Conservation (phyloP, 1,140 invertebrate species). For the Holcopasites calliopsidis region DNA sequence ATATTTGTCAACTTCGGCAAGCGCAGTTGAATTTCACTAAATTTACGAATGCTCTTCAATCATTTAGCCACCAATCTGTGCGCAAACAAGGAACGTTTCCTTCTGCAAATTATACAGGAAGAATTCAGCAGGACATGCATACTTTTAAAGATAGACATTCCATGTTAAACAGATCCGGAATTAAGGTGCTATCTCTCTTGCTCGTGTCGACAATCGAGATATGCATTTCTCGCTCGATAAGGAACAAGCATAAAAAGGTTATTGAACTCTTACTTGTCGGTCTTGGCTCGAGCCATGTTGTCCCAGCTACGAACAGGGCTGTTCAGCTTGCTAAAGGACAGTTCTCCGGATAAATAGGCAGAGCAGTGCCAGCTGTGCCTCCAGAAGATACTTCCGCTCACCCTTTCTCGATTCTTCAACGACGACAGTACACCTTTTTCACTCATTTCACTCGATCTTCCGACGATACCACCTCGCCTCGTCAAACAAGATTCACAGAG, state of each 20-base stretch:
- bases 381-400: constrained; percentile 72
- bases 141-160: neutral
- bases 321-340: constrained; percentile 57
- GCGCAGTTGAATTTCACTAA: too few relatives aligned
- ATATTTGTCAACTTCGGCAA: too few relatives aligned
- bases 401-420: constrained; percentile 63
- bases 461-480: neutral
- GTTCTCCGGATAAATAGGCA: constrained; percentile 61
- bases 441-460: constrained; percentile 63
- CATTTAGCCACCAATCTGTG: too few relatives aligned
- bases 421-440: constrained; percentile 60
- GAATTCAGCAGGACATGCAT: neutral
- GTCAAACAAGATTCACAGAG: constrained; percentile 32
- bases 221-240: constrained; percentile 12
- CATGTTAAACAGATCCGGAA: neutral
- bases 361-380: constrained; percentile 73
- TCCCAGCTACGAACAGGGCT: constrained; percentile 65
- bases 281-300: constrained; percentile 66
- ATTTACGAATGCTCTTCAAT: too few relatives aligned
- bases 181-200: neutral
- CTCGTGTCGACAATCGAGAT: neutral
- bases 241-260: constrained; percentile 4
- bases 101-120: neutral
- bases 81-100: neutral
- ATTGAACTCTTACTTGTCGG: constrained; percentile 66